phyloP scores from a whole-genome alignment of 2,113 vertebrate genomes.

The Scopus umbretta region DNA sequence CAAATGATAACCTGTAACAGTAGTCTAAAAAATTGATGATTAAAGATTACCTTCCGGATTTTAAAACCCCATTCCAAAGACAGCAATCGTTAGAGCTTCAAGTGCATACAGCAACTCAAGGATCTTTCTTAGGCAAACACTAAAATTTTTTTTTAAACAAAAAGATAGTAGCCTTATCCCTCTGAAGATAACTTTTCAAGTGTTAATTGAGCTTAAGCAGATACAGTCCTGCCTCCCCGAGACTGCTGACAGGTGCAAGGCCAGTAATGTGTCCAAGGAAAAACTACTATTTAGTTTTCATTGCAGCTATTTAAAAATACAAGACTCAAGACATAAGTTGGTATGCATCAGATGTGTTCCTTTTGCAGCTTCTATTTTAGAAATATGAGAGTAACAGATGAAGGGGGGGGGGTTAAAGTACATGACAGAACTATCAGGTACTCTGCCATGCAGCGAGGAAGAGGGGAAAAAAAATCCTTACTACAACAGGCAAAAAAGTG shows the following conservation, averaged over 20 bases:
- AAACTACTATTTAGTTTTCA: background rate
- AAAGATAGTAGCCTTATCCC: background rate
- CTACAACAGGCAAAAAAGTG: background rate
- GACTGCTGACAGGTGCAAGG: conserved; percentile 44
- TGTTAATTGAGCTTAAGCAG: conserved; percentile 50
- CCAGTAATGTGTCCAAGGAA: background rate
- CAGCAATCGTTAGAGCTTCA: background rate
- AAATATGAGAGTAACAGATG: background rate
- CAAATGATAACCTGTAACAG: background rate
- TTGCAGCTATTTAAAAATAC: conserved; percentile 3
- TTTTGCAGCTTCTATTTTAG: background rate
- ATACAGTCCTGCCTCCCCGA: background rate
- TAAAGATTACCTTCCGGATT: background rate
- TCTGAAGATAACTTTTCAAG: conserved; percentile 39
- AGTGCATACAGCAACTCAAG: background rate
- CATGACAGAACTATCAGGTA: background rate
- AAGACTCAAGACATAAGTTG: background rate
- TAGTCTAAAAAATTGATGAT: background rate
- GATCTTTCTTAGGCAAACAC: background rate
- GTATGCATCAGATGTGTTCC: background rate
- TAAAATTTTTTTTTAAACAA: background rate
- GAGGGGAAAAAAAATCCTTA: background rate
- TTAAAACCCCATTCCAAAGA: background rate
- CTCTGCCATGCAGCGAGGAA: background rate
- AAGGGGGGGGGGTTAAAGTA: background rate